phyloP scores from a whole-genome alignment of 1,140 invertebrate species.

The Drosophila watanabei region DNA sequence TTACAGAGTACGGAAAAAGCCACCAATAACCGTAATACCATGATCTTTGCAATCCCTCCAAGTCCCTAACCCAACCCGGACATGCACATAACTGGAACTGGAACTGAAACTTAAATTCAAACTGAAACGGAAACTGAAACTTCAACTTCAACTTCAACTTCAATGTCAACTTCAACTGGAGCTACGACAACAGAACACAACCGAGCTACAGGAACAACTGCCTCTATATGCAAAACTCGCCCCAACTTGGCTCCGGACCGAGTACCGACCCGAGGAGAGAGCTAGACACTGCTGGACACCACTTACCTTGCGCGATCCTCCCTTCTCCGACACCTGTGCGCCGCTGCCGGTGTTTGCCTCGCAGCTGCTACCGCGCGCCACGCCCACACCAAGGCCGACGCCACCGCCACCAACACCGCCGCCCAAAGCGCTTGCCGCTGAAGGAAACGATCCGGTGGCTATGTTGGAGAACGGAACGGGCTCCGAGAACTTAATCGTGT shows the following conservation, averaged over 20 bases:
- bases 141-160: slow-evolving; percentile 1
- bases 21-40: background rate
- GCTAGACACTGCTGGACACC: background rate
- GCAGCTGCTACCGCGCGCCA: slow-evolving; percentile 57
- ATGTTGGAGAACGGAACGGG: slow-evolving; percentile 97
- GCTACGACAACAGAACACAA: slow-evolving; percentile 52
- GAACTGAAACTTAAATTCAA: slow-evolving; percentile 7
- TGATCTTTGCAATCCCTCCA: background rate
- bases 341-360: slow-evolving; percentile 59
- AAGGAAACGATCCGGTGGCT: slow-evolving; percentile 87
- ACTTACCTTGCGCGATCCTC: slow-evolving; percentile 82
- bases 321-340: slow-evolving; percentile 76
- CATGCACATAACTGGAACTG: slow-evolving; percentile 61
- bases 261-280: background rate
- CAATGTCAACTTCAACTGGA: slow-evolving; percentile 20
- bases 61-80: slow-evolving; percentile 21
- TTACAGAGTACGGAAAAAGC: slow-evolving; percentile 24
- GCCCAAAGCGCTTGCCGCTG: slow-evolving; percentile 65
- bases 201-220: slow-evolving; percentile 27
- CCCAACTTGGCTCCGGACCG: slow-evolving; percentile 5
- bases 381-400: slow-evolving; percentile 32
- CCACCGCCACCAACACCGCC: slow-evolving; percentile 43
- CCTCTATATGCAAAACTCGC: slow-evolving; percentile 17
- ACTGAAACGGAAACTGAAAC: slow-evolving; percentile 25
- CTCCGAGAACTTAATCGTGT: slow-evolving; percentile 96